Base-by-base conservation (phyloP, 2,888 invertebrate species). In the Polia nebulosa region DNA sequence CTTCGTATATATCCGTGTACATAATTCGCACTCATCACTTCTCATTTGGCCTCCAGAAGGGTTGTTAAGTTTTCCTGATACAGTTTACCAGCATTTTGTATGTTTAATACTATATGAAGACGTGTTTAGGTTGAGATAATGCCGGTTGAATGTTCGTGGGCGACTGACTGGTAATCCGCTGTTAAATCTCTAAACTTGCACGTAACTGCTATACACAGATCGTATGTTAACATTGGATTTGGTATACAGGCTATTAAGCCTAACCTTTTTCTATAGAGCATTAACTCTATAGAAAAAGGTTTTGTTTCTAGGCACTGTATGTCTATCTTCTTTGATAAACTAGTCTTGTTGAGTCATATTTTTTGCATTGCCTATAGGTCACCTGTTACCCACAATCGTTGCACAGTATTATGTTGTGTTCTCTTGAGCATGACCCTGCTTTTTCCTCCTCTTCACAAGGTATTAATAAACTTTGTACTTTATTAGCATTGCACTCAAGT, bases 361-460 rank as follows among this genome's bases (percentile, higher is more conserved):
- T 62, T 60, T 51, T 53, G 51, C 45, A 25, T 49, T 29, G 47
- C n/a, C 9, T 15, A 17, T 49, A 44, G 29, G 59, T 75, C 58
- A 80, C 55, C 55, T 75, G 76, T 61, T 61, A 56, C 29, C 34
- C 36, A 70, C 65, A 52, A 61, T 72, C 47, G 78, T 86, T 83
- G 86, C 83, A 85, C 76, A 81, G 77, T 82, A 83, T 84, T 78
- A 79, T 68, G 56, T 69, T 87, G 85, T 87, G 88, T 85, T 86
- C 87, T 87, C 69, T 85, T 73, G 83, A 89, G 89, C 93, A 91
- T 93, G 91, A 92, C 92, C 87, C 82, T 77, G 72, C 72, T 84
- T 89, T 89, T 89, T 89, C 81, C 80, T 81, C 66, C 15, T 75
- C 65, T 58, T 62, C 52, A 44, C 55, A 56, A 41, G 41, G 29